These are phyloP conservation scores for Biston betularia DNA, from an alignment of 2,888 invertebrate genomes.

Conservation along the genomic window DNA sequence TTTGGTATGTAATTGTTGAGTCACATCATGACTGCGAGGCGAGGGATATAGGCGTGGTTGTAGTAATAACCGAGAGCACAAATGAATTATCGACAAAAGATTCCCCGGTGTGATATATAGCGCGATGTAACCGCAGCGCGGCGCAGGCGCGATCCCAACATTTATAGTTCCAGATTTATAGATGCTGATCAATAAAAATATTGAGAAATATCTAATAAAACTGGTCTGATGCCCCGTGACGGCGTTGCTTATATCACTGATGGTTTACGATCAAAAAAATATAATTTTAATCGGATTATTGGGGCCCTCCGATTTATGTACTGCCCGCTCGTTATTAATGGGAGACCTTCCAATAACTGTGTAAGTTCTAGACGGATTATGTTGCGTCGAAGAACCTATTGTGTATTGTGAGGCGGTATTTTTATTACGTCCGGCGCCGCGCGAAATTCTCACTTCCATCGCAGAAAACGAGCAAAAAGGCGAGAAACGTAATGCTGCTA, in stretches of 20 bases:
- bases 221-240: conserved; percentile 55
- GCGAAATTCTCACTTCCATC: conserved; percentile 71
- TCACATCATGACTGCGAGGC: conserved; percentile 33
- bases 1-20: conserved; percentile 28
- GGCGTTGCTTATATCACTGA: conserved; percentile 53
- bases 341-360: conserved; percentile 50
- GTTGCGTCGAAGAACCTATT: conserved; percentile 45
- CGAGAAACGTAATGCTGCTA: conserved; percentile 47
- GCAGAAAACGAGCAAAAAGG: conserved; percentile 61
- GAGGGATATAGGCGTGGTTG: conserved; percentile 53
- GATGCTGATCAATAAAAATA: conserved; percentile 72
- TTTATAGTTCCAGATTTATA: conserved; percentile 70
- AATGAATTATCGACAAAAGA: conserved; percentile 70
- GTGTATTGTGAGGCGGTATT: conserved; percentile 51
- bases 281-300: conserved; percentile 69
- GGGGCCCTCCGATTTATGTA: conserved; percentile 57
- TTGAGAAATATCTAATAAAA: conserved; percentile 67
- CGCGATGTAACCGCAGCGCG: conserved; percentile 49
- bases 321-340: conserved; percentile 51
- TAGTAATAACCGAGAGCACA: conserved; percentile 66
- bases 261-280: conserved; percentile 64
- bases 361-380: conserved; percentile 42
- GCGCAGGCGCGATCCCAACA: conserved; percentile 56
- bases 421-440: conserved; percentile 57
- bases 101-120: conserved; percentile 66